Evolutionary conservation across 2,113 vertebrate genomes (phyloP).

Genomic region (Bubo bubo): DNA sequence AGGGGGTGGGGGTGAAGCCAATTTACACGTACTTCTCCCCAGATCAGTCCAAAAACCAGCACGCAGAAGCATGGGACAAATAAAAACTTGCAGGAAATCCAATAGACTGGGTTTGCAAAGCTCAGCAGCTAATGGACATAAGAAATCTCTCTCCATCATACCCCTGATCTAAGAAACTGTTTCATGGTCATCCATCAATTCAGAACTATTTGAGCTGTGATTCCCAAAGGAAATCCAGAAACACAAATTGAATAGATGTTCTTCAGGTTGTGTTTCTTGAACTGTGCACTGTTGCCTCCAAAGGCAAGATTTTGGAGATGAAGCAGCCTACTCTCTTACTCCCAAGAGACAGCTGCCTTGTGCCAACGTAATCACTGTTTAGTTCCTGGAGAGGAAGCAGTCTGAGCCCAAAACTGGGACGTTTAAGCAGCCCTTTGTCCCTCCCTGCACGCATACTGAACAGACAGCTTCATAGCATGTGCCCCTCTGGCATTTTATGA

Average conservation of each 20-base stretch:
- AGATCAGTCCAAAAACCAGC: background rate
- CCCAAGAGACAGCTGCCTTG: background rate
- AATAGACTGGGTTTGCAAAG: background rate
- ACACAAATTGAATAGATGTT: background rate
- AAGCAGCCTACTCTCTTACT: background rate
- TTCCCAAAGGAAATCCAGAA: background rate
- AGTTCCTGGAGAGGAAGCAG: background rate
- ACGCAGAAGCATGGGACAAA: background rate
- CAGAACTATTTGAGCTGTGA: background rate
- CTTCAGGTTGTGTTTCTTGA: background rate
- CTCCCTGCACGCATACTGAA: background rate
- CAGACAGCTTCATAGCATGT: background rate
- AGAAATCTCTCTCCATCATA: background rate
- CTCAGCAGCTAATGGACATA: background rate
- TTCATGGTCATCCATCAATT: background rate
- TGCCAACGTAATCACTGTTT: background rate
- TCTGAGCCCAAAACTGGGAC: background rate
- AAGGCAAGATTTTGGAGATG: background rate
- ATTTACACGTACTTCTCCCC: background rate
- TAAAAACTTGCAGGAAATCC: background rate
- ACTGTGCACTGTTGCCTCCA: background rate
- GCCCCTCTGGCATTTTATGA: background rate
- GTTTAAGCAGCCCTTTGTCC: background rate
- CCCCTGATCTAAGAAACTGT: background rate
- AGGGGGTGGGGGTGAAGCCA: rapidly evolving